A percentile compares a stretch with the other conserved stretches of the same genome.
phyloP scores from a whole-genome alignment of 2,888 invertebrate genomes.

The Eristalis tenax region DNA sequence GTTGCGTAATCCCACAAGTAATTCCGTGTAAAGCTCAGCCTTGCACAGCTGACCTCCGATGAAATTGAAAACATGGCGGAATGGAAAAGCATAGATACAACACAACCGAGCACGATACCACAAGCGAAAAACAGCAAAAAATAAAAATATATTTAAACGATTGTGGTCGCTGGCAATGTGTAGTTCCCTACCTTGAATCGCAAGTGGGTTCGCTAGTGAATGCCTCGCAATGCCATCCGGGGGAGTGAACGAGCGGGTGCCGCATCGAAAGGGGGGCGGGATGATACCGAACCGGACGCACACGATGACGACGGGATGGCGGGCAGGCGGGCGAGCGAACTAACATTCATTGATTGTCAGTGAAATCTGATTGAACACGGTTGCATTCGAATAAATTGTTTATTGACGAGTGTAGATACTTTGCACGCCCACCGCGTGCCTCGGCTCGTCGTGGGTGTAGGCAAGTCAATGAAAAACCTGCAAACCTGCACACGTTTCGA shows the following conservation, averaged over 20 bases:
- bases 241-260: background rate
- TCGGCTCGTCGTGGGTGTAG: background rate
- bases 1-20: conserved; percentile 46
- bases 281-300: background rate
- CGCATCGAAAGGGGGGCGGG: background rate
- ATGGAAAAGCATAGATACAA: background rate
- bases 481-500: conserved; percentile 66
- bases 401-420: conserved; percentile 50
- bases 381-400: conserved; percentile 55
- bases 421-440: conserved; percentile 56
- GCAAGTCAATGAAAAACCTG: background rate
- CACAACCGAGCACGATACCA: background rate
- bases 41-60: conserved; percentile 61
- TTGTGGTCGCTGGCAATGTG: conserved; percentile 17
- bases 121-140: background rate
- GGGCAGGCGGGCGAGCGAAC: background rate
- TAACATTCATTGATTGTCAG: conserved; percentile 25
- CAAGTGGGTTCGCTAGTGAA: conserved; percentile 16
- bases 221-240: conserved; percentile 13
- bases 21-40: conserved; percentile 64
- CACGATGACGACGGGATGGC: background rate
- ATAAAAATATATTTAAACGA: conserved; percentile 4
- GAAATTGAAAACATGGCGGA: conserved; percentile 53
- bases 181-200: conserved; percentile 40
- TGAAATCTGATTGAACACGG: conserved; percentile 51